Percentiles rank a stretch among this genome's conserved stretches.
phyloP scores from a whole-genome alignment of 1,140 invertebrate species.

The Neoseiulus cucumeris region DNA sequence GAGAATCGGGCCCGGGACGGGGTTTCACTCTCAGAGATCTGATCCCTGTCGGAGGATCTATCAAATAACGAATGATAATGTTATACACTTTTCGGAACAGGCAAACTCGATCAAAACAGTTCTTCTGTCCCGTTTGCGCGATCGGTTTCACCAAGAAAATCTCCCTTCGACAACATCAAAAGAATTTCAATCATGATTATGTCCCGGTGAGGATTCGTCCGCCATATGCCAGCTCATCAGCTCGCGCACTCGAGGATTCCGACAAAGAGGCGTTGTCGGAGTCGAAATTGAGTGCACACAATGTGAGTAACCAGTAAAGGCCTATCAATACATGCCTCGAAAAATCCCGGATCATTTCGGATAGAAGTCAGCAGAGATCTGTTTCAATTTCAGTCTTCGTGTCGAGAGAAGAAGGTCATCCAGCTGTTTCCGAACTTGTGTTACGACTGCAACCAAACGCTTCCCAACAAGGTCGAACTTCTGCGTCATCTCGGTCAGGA shows the following conservation, averaged over 20 bases:
- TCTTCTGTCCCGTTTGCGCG: slow-evolving; percentile 1
- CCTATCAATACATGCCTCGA: no score
- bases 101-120: neutral
- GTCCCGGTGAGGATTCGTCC: neutral
- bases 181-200: slow-evolving; percentile 9
- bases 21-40: no score
- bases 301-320: no score
- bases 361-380: no score
- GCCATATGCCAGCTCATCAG: neutral
- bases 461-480: neutral
- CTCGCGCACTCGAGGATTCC: neutral
- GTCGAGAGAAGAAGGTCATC: slow-evolving; percentile 1
- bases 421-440: slow-evolving; percentile 2
- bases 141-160: slow-evolving; percentile 4
- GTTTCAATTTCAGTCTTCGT: no score
- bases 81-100: neutral
- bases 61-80: neutral
- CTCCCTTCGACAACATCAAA: slow-evolving; percentile 1
- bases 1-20: no score
- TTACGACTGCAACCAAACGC: neutral
- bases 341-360: no score
- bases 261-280: no score
- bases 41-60: no score
- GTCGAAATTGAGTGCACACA: no score
- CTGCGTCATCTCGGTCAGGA: neutral